A percentile compares a stretch with the other conserved stretches of the same genome.
Conservation (phyloP, 2,113 vertebrate genomes). For the Urocitellus parryii region DNA sequence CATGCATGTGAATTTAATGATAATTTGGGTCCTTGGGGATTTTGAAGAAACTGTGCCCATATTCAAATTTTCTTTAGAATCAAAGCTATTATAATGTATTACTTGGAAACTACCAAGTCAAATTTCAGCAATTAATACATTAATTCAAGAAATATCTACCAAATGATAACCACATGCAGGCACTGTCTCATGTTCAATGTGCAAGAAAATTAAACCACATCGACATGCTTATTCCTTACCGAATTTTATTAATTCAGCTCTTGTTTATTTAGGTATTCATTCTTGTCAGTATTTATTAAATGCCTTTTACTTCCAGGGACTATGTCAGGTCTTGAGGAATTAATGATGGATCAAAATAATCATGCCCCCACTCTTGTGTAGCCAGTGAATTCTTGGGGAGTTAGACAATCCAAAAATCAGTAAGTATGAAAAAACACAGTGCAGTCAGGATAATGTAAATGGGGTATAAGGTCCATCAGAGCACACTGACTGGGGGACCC, state of each 20-base stretch:
- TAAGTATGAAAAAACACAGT: background rate
- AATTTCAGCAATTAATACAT: constrained; percentile 64
- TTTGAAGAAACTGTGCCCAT: constrained; percentile 44
- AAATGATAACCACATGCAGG: constrained; percentile 34
- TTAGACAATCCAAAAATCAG: background rate
- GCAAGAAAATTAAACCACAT: background rate
- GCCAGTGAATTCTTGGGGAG: background rate
- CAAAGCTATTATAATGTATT: constrained; percentile 40
- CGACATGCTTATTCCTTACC: constrained; percentile 38
- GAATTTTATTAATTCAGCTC: constrained; percentile 49
- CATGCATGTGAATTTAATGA: constrained; percentile 44
- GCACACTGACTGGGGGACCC: background rate
- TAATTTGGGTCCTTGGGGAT: constrained; percentile 35
- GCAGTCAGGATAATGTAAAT: background rate
- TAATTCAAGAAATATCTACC: constrained; percentile 52
- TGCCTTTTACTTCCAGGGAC: background rate
- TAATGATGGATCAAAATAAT: background rate
- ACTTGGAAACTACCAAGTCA: constrained; percentile 58
- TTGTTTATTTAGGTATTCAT: constrained; percentile 52
- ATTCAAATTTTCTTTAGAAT: constrained; percentile 58
- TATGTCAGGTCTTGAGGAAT: constrained; percentile 35
- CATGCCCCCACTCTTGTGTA: background rate
- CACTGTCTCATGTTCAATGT: background rate
- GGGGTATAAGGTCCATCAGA: background rate
- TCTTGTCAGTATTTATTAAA: constrained; percentile 23